phyloP scores from a whole-genome alignment of 2,113 vertebrate genomes.

The Heteronetta atricapilla region DNA sequence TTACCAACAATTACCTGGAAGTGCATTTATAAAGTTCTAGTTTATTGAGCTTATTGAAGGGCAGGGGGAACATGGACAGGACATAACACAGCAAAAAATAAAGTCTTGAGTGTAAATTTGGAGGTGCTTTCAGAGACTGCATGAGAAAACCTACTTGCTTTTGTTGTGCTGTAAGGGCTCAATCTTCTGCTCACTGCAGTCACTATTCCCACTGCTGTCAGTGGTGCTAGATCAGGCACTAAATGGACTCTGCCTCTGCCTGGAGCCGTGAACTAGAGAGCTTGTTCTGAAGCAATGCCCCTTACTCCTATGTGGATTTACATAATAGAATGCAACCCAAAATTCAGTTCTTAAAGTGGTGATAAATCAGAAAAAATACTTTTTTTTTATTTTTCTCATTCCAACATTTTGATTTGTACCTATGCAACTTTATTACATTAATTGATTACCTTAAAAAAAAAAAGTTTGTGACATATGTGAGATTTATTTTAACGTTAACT shows the following conservation, averaged over 20 bases:
- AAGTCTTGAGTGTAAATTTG: neutral
- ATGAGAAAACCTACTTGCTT: neutral
- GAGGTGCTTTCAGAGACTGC: neutral
- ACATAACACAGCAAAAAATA: neutral
- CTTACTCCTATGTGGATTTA: neutral
- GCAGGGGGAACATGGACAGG: no score
- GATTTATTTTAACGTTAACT: constrained; percentile 44
- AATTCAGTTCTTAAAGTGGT: neutral
- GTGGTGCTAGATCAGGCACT: neutral
- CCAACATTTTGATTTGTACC: neutral
- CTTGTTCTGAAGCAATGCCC: neutral
- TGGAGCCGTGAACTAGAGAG: neutral
- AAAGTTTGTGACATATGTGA: neutral
- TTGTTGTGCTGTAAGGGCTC: neutral
- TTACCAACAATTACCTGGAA: neutral
- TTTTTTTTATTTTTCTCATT: neutral
- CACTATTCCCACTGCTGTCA: neutral
- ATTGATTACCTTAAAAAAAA: neutral
- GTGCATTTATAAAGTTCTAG: neutral
- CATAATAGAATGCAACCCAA: neutral
- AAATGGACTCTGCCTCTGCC: neutral
- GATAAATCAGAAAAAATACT: neutral
- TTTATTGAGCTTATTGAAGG: neutral
- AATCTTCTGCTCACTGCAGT: neutral
- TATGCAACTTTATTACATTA: neutral